phyloP scores from a whole-genome alignment of 2,797 vertebrate species.

The Phylloscopus collybita region DNA sequence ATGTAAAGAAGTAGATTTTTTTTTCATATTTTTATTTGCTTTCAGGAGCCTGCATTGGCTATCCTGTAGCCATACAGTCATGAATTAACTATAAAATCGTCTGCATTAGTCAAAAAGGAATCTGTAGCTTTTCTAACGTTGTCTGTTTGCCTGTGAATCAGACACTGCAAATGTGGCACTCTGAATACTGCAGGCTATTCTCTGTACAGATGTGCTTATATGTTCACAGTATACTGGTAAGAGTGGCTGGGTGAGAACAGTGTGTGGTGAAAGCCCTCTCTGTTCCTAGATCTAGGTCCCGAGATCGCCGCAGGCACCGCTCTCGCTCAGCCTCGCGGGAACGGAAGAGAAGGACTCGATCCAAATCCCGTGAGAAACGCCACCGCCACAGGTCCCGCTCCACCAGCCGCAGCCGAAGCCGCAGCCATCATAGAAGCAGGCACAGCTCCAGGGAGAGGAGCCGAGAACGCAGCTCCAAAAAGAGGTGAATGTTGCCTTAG shows the following conservation, averaged over 20 bases:
- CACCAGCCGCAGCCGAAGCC: conserved; percentile 79
- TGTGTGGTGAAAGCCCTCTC: background rate
- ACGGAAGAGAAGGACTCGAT: conserved; percentile 81
- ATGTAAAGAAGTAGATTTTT: background rate
- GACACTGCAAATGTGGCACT: background rate
- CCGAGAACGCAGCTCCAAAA: conserved; percentile 81
- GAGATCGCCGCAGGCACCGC: conserved; percentile 79
- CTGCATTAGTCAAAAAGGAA: background rate
- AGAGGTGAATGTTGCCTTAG: conserved; percentile 67
- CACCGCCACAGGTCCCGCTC: conserved; percentile 81
- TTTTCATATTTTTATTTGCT: background rate
- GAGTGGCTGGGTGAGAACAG: background rate
- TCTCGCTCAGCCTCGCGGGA: conserved; percentile 83
- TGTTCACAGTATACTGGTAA: background rate
- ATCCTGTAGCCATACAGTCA: background rate
- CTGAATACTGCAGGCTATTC: background rate
- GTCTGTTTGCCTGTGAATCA: background rate
- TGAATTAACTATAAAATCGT: background rate
- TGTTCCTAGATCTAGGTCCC: conserved; percentile 78
- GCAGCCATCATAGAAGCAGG: conserved; percentile 81
- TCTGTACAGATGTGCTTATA: background rate
- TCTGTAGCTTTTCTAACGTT: background rate
- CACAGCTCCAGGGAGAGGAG: conserved; percentile 83
- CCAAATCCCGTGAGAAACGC: conserved; percentile 82
- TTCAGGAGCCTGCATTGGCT: background rate